phyloP scores from a whole-genome alignment of 2,888 invertebrate species.

The Steinernema carpocapsae region DNA sequence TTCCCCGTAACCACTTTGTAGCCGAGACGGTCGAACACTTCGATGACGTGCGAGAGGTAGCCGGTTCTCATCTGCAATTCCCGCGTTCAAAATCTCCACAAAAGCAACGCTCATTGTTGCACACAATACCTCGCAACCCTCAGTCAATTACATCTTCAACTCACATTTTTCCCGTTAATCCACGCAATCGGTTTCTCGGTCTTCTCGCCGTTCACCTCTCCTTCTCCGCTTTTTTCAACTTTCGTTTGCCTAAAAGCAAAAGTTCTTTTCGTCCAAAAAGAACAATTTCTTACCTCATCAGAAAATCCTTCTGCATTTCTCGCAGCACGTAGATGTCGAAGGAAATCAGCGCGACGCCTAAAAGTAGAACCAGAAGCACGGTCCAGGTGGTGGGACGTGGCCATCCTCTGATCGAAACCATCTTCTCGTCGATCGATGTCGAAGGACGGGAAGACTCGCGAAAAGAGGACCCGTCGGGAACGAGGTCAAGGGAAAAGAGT shows the following conservation, averaged over 20 bases:
- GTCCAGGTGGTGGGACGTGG: constrained; percentile 28
- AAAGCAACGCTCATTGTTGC: background rate
- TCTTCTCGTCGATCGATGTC: constrained; percentile 20
- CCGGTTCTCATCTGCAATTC: constrained; percentile 72
- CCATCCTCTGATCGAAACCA: constrained; percentile 17
- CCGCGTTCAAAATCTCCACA: background rate
- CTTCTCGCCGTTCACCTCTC: background rate
- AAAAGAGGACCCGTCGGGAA: background rate
- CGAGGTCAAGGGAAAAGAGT: constrained; percentile 12
- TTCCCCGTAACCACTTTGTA: constrained; percentile 73
- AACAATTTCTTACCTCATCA: background rate
- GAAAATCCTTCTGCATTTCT: constrained; percentile 25
- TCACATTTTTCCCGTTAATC: constrained; percentile 56
- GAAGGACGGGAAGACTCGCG: background rate
- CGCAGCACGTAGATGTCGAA: constrained; percentile 35
- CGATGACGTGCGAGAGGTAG: constrained; percentile 81
- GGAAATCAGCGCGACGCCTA: constrained; percentile 17
- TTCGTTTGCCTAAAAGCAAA: background rate
- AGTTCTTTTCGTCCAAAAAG: too few relatives aligned
- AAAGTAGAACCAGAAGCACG: constrained; percentile 11
- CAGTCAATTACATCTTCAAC: too few relatives aligned
- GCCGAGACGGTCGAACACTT: constrained; percentile 80
- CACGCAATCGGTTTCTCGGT: constrained; percentile 46
- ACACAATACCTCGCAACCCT: too few relatives aligned
- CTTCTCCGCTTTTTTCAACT: background rate